Conservation (phyloP, 2,797 vertebrate genomes). For the Scarus forsteni region DNA sequence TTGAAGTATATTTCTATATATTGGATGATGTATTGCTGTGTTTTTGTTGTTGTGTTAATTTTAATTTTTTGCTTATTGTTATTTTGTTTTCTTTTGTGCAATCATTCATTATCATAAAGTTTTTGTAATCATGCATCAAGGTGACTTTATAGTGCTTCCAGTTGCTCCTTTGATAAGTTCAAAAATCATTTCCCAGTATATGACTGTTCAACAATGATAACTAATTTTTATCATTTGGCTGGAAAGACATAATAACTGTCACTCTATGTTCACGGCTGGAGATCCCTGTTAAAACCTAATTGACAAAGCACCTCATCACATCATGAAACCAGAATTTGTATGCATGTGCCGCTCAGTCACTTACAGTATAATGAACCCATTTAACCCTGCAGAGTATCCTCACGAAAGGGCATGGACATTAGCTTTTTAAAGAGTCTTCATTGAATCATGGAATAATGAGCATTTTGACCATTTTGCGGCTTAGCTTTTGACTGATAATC, state of each 20-base stretch:
- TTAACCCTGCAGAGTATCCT: conserved; percentile 27
- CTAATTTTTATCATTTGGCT: conserved; percentile 20
- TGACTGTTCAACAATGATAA: conserved; percentile 13
- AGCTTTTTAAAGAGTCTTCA: conserved; percentile 7
- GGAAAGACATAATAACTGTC: conserved; percentile 9
- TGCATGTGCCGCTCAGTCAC: conserved; percentile 19
- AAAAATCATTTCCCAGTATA: not conserved
- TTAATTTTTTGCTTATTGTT: no score
- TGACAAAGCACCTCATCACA: conserved; percentile 27
- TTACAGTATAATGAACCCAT: conserved; percentile 32
- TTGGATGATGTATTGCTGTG: no score
- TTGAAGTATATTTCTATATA: no score
- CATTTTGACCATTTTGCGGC: not conserved
- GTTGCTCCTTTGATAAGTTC: conserved; percentile 4
- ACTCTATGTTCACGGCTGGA: conserved; percentile 21
- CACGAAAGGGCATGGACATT: conserved; percentile 3
- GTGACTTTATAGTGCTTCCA: not conserved
- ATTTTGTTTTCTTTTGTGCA: no score
- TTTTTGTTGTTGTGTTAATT: no score
- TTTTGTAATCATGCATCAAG: no score
- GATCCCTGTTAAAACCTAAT: conserved; percentile 20
- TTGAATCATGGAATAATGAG: conserved; percentile 4
- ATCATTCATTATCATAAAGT: no score
- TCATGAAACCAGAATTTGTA: conserved; percentile 24
- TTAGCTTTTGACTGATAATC: not conserved